Conservation (phyloP, 2,113 vertebrate species). For the Myanophis thanlyinensis region DNA sequence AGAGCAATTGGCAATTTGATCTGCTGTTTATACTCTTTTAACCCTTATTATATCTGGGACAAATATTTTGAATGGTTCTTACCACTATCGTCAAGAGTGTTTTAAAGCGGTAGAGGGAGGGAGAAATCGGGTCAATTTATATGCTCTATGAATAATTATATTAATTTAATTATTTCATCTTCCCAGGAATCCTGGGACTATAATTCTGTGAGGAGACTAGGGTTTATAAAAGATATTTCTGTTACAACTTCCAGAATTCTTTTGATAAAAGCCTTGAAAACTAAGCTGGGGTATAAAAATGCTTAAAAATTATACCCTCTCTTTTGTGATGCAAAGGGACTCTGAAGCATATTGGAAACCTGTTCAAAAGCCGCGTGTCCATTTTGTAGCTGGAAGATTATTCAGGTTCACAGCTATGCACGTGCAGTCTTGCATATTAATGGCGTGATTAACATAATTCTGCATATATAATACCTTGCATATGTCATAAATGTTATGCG, state of each 20-base stretch:
- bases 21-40: conserved; percentile 29
- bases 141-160: neutral
- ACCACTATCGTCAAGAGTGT: neutral
- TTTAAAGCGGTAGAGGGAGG: neutral
- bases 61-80: neutral
- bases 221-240: neutral
- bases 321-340: neutral
- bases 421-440: neutral
- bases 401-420: neutral
- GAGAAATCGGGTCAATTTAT: neutral
- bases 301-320: neutral
- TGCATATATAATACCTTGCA: neutral
- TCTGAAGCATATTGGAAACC: neutral
- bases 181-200: neutral
- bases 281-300: neutral
- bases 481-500: neutral
- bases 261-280: neutral
- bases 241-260: neutral
- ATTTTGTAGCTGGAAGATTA: neutral
- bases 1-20: conserved; percentile 52
- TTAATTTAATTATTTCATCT: neutral
- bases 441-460: neutral
- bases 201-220: neutral
- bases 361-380: neutral
- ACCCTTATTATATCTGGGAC: rapidly evolving